phyloP scores from a whole-genome alignment of 2,888 invertebrate genomes.

The Shargacucullia verbasci region DNA sequence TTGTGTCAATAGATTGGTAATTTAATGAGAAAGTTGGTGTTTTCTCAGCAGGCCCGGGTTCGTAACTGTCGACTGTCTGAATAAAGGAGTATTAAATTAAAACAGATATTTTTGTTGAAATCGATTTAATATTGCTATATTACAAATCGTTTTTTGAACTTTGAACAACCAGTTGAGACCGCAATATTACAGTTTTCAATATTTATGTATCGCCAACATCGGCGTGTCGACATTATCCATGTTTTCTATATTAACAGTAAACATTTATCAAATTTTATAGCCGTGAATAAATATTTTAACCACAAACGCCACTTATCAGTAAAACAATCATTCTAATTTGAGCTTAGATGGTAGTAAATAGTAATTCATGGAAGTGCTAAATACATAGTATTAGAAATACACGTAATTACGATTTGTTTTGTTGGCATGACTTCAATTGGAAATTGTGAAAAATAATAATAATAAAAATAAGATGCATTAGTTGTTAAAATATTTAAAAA shows the following conservation, averaged over 20 bases:
- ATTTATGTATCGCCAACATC: constrained; percentile 40
- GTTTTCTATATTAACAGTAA: constrained; percentile 60
- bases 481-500: constrained; percentile 46
- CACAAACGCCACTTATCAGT: constrained; percentile 22
- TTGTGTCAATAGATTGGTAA: no score
- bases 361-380: constrained; percentile 7
- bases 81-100: constrained; percentile 20
- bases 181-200: constrained; percentile 70
- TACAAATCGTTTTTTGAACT: constrained; percentile 84
- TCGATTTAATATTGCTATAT: constrained; percentile 85
- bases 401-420: no score
- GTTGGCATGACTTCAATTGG: constrained; percentile 18
- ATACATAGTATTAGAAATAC: constrained; percentile 2
- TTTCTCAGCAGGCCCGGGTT: no score
- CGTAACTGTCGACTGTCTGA: no score
- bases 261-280: constrained; percentile 56
- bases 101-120: constrained; percentile 61
- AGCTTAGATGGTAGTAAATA: constrained; percentile 8
- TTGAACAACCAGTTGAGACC: constrained; percentile 82
- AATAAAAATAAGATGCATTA: constrained; percentile 32
- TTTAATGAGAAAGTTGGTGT: no score
- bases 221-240: constrained; percentile 49
- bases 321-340: constrained; percentile 23
- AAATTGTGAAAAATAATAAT: constrained; percentile 42
- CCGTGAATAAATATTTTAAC: constrained; percentile 45